Base-by-base conservation (phyloP, 2,888 invertebrate genomes). In the Glaucopsyche alexis region DNA sequence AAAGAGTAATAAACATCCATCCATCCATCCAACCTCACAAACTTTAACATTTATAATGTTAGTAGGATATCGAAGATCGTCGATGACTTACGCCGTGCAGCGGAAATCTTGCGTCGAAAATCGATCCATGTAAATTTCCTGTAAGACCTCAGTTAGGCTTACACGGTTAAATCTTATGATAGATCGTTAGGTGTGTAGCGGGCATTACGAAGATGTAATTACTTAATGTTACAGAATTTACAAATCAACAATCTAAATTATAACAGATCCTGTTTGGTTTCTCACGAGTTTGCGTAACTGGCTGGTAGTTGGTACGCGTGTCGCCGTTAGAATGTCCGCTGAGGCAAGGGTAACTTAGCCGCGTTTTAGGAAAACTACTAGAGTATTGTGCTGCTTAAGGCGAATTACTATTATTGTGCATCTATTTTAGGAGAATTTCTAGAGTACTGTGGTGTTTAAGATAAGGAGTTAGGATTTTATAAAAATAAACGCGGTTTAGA, bases 301-400 rank as follows among this genome's bases (percentile, higher is more conserved):
- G 66, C 66, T 66, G 66, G 66, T 19, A 66, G 66, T 42, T 66
- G 66, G 66, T 19, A 66, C 66, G 66, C 9, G 9, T 7, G 66
- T 66, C 66, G 66, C 50, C 66, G 60, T 38, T 60, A 60, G 29
- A 38, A 60, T 60, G 60, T 60, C 14, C 60, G 29, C 60, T 60
- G 60, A 13, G 60, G 60, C 60, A 60, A 60, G 60, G 38, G 60
- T 60, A 60, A 29, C 11, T 42, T 29, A 29, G 29, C 11, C 14
- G 60, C 13, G 60, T 38, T 60, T 52, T 52, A 52, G 52, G 16
- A 47, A 47, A 47, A 47, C 11, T 11, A 47, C 13, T 47, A 47
- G 13, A 47, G 47, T 47, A 47, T 47, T 47, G 47, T 47, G 11
- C 13, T 13, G 13, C 0, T 47, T 47, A 1, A 47, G 2, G 47